Evolutionary conservation across 37 sponge, comb jelly and placozoan species (phyloP).

Genomic region (Geodia barretti): DNA sequence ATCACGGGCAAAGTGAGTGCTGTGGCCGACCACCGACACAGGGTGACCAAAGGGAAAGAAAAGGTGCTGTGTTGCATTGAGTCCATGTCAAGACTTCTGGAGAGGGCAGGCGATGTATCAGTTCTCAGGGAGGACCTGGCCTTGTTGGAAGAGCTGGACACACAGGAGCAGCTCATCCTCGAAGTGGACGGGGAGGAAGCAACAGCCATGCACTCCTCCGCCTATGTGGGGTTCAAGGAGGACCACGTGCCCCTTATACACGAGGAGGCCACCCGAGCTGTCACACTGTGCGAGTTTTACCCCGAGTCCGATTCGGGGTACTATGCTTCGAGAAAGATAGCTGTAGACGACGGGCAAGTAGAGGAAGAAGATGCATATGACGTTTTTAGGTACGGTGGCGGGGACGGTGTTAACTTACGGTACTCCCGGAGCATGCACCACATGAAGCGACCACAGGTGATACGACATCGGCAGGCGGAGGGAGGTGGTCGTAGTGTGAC

Average conservation of each 20-base stretch:
- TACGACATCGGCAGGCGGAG: background rate
- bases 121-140: conserved; percentile 4
- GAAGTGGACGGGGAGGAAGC: background rate
- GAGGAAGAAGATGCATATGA: conserved; percentile 16
- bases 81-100: background rate
- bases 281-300: conserved; percentile 37
- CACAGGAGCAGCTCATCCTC: conserved; percentile 13
- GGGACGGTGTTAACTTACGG: background rate
- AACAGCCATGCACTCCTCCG: conserved; percentile 23
- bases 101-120: background rate
- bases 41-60: background rate
- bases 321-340: conserved; percentile 28
- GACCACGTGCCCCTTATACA: conserved; percentile 4
- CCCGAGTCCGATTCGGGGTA: conserved; percentile 56
- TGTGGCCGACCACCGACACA: background rate
- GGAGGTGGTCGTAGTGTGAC: background rate
- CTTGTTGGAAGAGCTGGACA: background rate
- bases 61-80: background rate
- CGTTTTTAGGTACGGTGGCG: background rate
- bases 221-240: conserved; percentile 19
- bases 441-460: background rate
- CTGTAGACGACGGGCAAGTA: background rate
- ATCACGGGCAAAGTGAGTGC: background rate
- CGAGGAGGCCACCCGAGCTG: background rate
- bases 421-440: background rate